These are phyloP conservation scores for Chironomus riparius DNA, from an alignment of 2,888 invertebrate genomes.

Conservation along the genomic window DNA sequence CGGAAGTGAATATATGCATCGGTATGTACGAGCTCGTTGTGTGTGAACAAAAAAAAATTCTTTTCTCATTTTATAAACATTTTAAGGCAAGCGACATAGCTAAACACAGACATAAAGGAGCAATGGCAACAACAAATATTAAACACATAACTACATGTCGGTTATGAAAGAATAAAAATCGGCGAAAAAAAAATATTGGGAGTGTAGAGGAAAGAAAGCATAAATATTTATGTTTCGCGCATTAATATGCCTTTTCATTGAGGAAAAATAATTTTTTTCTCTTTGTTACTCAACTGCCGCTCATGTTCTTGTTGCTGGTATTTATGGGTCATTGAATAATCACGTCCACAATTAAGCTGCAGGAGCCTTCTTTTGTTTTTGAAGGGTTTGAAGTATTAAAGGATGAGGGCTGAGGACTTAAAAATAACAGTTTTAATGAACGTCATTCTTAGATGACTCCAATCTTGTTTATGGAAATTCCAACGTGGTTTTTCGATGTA, in stretches of 20 bases:
- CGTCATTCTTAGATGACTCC: no score
- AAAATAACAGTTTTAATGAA: no score
- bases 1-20: not conserved
- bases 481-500: not conserved
- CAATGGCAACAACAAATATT: not conserved
- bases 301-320: not conserved
- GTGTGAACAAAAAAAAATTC: slow-evolving; percentile 2
- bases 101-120: slow-evolving; percentile 16
- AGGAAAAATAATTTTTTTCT: not conserved
- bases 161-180: not conserved
- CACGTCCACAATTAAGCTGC: no score
- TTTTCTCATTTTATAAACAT: slow-evolving; percentile 7
- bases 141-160: not conserved
- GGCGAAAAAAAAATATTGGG: not conserved
- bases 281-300: not conserved
- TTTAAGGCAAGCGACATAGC: not conserved
- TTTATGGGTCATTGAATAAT: not conserved
- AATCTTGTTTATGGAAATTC: not conserved
- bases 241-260: slow-evolving; percentile 15
- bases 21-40: not conserved
- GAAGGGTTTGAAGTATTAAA: no score
- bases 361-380: no score
- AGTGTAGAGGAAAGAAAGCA: slow-evolving; percentile 6
- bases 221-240: slow-evolving; percentile 24
- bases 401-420: no score